Conservation (phyloP, 2,888 invertebrate species). For the Gymnoscelis rufifasciata region DNA sequence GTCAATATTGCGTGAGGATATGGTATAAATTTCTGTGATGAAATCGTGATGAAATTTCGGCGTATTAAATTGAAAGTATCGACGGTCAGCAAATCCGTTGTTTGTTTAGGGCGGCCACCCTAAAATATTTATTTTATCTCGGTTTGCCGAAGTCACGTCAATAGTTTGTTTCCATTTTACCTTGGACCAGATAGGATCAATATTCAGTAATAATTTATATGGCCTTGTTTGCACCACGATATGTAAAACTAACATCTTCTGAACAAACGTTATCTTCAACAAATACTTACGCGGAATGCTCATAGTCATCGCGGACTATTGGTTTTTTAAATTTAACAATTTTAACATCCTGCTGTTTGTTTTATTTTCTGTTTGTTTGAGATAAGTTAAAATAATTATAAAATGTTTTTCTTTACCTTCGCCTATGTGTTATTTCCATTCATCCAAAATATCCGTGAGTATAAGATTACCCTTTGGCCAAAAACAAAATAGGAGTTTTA, state of each 20-base stretch:
- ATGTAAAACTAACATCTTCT: conserved; percentile 70
- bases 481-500: too few species aligned
- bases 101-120: conserved; percentile 79
- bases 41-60: conserved; percentile 67
- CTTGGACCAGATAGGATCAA: conserved; percentile 66
- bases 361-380: conserved; percentile 35
- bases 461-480: too few species aligned
- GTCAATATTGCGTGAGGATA: conserved; percentile 32
- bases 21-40: conserved; percentile 43
- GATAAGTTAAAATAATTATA: conserved; percentile 13
- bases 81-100: conserved; percentile 78
- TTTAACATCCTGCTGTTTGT: conserved; percentile 54
- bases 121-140: conserved; percentile 79
- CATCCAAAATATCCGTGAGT: too few species aligned
- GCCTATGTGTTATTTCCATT: too few species aligned
- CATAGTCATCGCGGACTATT: conserved; percentile 53
- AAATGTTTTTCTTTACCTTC: neutral
- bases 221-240: conserved; percentile 63
- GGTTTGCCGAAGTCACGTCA: conserved; percentile 78
- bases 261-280: conserved; percentile 65
- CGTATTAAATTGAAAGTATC: conserved; percentile 78
- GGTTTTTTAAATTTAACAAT: conserved; percentile 50
- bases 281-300: conserved; percentile 69
- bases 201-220: conserved; percentile 71
- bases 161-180: conserved; percentile 74